These are phyloP conservation scores for Pyrrhia umbra DNA, from an alignment of 2,888 invertebrate species.

Conservation along the genomic window DNA sequence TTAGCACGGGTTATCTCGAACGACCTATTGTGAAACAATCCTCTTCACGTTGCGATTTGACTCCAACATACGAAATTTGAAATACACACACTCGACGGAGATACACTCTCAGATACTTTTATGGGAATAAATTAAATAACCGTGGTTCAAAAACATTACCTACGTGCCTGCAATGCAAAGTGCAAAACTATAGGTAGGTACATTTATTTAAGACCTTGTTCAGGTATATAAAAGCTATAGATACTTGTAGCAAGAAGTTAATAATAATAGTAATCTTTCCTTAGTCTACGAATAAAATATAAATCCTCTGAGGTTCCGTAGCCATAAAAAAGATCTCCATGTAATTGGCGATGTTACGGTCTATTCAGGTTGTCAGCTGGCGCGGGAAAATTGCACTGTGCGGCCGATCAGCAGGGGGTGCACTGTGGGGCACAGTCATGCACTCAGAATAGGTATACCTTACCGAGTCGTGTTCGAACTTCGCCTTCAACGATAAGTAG, in stretches of 20 bases:
- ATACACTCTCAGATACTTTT: neutral
- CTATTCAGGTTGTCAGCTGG: conserved; percentile 48
- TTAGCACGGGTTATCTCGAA: conserved; percentile 69
- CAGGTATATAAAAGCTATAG: too few species aligned
- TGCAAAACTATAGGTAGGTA: neutral
- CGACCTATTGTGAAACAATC: conserved; percentile 66
- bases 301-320: neutral
- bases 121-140: neutral
- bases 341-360: conserved; percentile 46
- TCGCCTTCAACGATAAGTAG: neutral
- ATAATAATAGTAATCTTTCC: too few species aligned
- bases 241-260: too few species aligned
- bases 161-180: too few species aligned
- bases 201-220: neutral
- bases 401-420: conserved; percentile 33
- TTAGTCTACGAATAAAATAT: neutral
- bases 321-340: conserved; percentile 36
- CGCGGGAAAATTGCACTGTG: conserved; percentile 32
- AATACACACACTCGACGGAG: conserved; percentile 1
- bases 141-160: too few species aligned
- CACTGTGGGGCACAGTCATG: conserved; percentile 16
- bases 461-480: conserved; percentile 11
- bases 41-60: conserved; percentile 34
- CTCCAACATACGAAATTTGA: conserved; percentile 32
- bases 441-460: conserved; percentile 6